Evolutionary conservation across 2,888 invertebrate species (phyloP), one percentile per base, ranked within the genome.

Genomic region (Quadroppia sp.): DNA sequence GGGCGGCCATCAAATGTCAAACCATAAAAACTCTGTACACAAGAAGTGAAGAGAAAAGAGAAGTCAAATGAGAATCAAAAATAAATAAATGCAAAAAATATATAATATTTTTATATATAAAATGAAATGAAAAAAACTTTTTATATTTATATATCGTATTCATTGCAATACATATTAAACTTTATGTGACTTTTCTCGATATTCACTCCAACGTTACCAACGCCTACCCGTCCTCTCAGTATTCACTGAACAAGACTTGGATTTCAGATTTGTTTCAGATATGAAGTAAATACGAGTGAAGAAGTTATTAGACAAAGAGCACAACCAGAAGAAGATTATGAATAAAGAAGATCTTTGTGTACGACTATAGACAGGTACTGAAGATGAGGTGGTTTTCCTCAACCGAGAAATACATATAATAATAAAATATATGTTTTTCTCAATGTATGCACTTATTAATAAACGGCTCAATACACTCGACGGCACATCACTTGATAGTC

Each of bases 1-100:
- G 59, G 59, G 59, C 23, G 59, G 59, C 30, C 59, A 59, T 59
- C 59, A 59, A 59, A 59, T 30, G 59, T 59, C 53, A 59, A 15
- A 30, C 17, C 30, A 45, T 45, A 45, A 45, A 45, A 45, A 7
- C 15, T 15, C 15, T 7, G 36, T 56, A 23, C 23, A 56, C n/a
- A n/a, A n/a, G n/a, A n/a, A n/a, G n/a, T n/a, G n/a, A n/a, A n/a
- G n/a, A n/a, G n/a, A 28, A 59, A 59, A 59, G 13, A 30, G 17
- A 59, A 59, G 59, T 3, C 20, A 59, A 59, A 59, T 25, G 3
- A 20, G 17, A 30, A 28, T 20, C n/a, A 30, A 59, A 59, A 59
- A 59, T 59, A 59, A 59, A 59, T 59, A 59, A 59, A 59, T 15
- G 17, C 4, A 59, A 30, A 59, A 59, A 30, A 45, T 36, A 36